Conservation (phyloP, 2,113 vertebrate species). For the Serinus canaria region DNA sequence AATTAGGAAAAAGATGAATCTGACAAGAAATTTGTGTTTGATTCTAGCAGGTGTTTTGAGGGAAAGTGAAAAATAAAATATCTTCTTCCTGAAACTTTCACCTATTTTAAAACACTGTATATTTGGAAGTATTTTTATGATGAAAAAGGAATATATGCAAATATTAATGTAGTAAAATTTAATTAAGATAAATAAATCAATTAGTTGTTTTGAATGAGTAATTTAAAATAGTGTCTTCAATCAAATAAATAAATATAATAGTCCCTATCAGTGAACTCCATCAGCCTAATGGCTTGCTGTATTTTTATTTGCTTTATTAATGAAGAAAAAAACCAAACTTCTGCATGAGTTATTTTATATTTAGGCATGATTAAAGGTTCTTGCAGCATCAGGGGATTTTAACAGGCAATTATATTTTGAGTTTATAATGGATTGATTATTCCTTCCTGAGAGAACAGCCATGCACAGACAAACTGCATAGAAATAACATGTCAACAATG, state of each 20-base stretch:
- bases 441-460: background rate
- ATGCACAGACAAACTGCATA: background rate
- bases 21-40: background rate
- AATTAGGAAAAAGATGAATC: background rate
- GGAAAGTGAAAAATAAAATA: background rate
- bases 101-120: background rate
- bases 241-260: background rate
- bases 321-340: background rate
- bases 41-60: background rate
- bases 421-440: constrained; percentile 25
- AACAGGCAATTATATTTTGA: background rate
- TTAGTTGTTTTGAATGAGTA: background rate
- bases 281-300: background rate
- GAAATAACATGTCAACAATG: constrained; percentile 53
- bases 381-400: background rate
- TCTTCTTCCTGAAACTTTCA: background rate
- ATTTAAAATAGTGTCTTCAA: background rate
- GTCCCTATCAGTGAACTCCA: background rate
- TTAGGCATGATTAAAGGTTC: background rate
- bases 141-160: background rate
- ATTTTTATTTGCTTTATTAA: constrained; percentile 31
- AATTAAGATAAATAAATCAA: background rate
- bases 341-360: background rate
- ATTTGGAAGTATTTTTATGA: background rate
- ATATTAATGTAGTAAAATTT: background rate